Base-by-base conservation (phyloP, 2,888 invertebrate genomes). In the Heteropelma amictum region DNA sequence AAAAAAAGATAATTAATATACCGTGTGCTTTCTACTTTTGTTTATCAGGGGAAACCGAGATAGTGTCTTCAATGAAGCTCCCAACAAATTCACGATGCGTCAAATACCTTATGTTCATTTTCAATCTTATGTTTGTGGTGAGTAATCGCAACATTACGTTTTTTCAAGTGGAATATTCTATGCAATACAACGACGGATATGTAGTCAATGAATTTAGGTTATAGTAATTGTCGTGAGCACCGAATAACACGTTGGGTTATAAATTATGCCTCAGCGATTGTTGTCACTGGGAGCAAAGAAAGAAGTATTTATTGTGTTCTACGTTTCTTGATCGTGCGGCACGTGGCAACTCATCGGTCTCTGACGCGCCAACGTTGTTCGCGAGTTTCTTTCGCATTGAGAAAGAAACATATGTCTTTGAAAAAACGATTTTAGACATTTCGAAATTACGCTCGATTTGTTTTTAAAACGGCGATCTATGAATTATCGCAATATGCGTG, bases 71-170 rank as follows among this genome's bases (percentile, higher is more conserved):
- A 30, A 76, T 86, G 72, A 83, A 83, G 60, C 76, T 88, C 12
- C 79, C 90, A 81, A 84, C 91, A 88, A 90, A 91, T 88, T 89
- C 92, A 78, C 90, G 90, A 90, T 89, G 92, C 90, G 89, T 96
- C 84, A 94, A 93, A 86, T 95, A 94, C 89, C 91, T 93, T 47
- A 91, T 96, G 81, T 94, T 93, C 83, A 90, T 91, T 56, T 93
- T 95, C 83, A 96, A 95, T 89, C 90, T 93, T 76, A 84, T 94
- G 54, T 94, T 95, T 90, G 91, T 95, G 93, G 95, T 95, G 89
- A 93, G 93, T 91, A 60, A 67, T 67, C 8, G 21, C 21, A 12
- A n/a, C n/a, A n/a, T n/a, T n/a, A n/a, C n/a, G n/a, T n/a, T n/a
- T n/a, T n/a, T n/a, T n/a, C n/a, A n/a, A n/a, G n/a, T n/a, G 33